These are phyloP conservation scores for Diadema setosum DNA, from an alignment of 35 echinoderm and acorn worm species.

Conservation along the genomic window DNA sequence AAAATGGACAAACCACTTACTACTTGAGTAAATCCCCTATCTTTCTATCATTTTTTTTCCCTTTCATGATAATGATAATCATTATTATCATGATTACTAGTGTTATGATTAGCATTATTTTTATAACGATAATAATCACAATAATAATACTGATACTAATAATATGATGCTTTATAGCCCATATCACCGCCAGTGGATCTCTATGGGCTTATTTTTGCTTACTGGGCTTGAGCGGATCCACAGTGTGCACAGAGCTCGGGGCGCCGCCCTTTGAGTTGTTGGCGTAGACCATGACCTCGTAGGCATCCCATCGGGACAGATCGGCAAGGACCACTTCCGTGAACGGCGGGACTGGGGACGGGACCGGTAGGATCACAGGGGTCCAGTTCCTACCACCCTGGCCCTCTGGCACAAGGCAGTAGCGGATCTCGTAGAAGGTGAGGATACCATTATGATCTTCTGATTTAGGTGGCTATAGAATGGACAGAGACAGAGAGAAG, in stretches of 20 bases:
- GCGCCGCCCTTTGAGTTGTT: neutral
- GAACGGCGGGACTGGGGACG: neutral
- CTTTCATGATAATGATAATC: neutral
- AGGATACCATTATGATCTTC: neutral
- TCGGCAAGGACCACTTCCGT: no score
- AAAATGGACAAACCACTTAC: no score
- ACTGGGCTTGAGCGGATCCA: neutral
- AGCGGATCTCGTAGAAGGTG: neutral
- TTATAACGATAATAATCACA: neutral
- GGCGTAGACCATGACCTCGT: conserved; percentile 3
- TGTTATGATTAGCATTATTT: neutral
- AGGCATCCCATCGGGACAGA: neutral
- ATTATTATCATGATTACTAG: neutral
- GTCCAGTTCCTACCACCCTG: neutral
- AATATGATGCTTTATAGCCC: no score
- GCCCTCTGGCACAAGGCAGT: neutral
- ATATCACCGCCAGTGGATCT: neutral
- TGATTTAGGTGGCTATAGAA: neutral
- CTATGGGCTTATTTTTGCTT: neutral
- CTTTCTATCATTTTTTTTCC: neutral
- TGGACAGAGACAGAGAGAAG: no score
- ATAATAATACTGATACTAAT: no score
- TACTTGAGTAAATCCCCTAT: neutral
- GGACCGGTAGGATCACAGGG: neutral
- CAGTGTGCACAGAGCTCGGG: neutral